Base-by-base conservation (phyloP, 2,888 invertebrate genomes). In the Lasioglossum vierecki region DNA sequence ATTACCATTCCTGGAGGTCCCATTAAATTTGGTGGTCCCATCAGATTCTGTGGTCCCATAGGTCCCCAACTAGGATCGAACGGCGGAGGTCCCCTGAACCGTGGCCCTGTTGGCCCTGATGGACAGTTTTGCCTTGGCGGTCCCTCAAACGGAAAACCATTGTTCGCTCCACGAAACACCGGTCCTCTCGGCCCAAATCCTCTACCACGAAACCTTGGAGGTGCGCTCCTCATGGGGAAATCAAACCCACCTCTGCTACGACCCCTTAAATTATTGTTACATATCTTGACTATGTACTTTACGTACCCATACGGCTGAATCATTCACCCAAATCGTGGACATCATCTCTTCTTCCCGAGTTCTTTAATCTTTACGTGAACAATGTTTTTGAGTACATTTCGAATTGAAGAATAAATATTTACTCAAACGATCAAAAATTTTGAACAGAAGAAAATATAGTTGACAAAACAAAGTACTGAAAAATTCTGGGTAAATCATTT, bases 41-140 rank as follows among this genome's bases (percentile, higher is more conserved):
- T 96, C 92, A 95, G 94, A 80, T 95, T 95, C 22, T 94, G 95
- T 68, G 95, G 96, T 80, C 95, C 95, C 96, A 46, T 97, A 95
- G 96, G 96, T 22, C 97, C 97, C 97, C 97, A 97, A 94, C 97
- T 97, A 26, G 97, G 97, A 91, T 96, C 96, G 92, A 96, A 96
- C 15, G 95, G 96, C 13, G 96, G 96, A 6, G 96, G 96, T 15
- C 96, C 96, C 82, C 96, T 95, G 88, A 95, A 96, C 49, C 95
- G 93, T 22, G 95, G 94, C 35, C 95, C 95, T 0, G 94, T 93
- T 8, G 95, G 94, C 35, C 95, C 95, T 30, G 95, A 94, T 1
- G 95, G 95, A 79, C 94, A 94, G 80, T 95, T 95, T 13, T 96
- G 95, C 76, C 96, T 95, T 2, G 96, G 96, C 5, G 95, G 95